Evolutionary conservation across 2,888 invertebrate species (phyloP).

Genomic region (Hymenopus coronatus): DNA sequence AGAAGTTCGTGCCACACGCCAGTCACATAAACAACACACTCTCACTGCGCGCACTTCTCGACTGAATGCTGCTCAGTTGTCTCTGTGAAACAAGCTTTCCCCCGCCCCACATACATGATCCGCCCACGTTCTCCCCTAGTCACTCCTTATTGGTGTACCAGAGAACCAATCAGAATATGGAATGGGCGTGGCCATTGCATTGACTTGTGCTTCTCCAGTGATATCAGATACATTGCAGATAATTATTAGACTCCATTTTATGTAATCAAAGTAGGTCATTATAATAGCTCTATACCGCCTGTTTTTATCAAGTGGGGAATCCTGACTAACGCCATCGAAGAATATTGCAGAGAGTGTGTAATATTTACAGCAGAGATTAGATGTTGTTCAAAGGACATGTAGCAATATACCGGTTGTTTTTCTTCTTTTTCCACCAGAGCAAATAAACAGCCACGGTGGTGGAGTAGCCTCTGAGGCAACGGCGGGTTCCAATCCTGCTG

Average conservation of each 20-base stretch:
- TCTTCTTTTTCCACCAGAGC: too few relatives aligned
- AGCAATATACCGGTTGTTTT: too few relatives aligned
- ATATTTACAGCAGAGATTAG: too few relatives aligned
- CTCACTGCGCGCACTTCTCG: not conserved
- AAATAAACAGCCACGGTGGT: too few relatives aligned
- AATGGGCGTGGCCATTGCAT: not conserved
- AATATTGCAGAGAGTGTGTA: too few relatives aligned
- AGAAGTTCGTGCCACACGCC: not conserved
- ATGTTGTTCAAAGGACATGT: too few relatives aligned
- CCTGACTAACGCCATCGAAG: too few relatives aligned
- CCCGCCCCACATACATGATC: not conserved
- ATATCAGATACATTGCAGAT: not conserved
- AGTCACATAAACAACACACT: not conserved
- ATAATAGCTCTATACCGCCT: not conserved
- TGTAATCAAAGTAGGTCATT: not conserved
- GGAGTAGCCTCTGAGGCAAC: too few relatives aligned
- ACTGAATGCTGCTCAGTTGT: not conserved
- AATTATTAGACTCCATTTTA: not conserved
- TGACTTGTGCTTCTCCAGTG: not conserved
- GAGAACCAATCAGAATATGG: not conserved
- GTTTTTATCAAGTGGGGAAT: not conserved
- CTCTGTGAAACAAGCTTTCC: not conserved
- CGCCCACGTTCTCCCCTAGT: not conserved
- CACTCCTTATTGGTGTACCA: not conserved
- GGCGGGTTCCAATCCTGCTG: too few relatives aligned